These are phyloP conservation scores for Calonectris borealis DNA, from an alignment of 2,113 vertebrate genomes.

Conservation along the genomic window DNA sequence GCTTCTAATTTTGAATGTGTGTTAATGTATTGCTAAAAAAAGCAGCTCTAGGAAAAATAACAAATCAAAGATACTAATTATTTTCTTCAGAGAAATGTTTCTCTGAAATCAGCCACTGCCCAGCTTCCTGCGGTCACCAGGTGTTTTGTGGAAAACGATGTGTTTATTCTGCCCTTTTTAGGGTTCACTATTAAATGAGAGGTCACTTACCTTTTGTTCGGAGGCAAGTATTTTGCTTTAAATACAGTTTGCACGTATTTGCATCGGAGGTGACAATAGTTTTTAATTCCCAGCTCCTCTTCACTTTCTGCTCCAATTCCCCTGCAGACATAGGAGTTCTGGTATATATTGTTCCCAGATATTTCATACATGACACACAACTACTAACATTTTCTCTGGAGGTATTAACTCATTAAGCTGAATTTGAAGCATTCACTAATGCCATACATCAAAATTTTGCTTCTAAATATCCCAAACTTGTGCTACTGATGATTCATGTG, in stretches of 20 bases:
- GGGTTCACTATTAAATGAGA: background rate
- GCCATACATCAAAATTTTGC: background rate
- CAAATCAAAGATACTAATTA: background rate
- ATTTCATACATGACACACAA: background rate
- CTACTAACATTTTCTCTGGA: background rate
- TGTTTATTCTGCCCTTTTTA: background rate
- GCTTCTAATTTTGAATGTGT: background rate
- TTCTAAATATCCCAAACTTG: background rate
- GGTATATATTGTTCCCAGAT: background rate
- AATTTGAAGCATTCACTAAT: background rate
- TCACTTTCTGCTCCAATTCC: background rate
- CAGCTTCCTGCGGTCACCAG: background rate
- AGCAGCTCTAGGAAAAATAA: background rate
- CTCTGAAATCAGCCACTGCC: background rate
- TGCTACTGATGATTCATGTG: background rate
- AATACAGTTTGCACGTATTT: accelerated
- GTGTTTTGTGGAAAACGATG: background rate
- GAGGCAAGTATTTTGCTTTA: background rate
- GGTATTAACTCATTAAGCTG: background rate
- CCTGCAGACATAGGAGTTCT: background rate
- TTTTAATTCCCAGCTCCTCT: background rate
- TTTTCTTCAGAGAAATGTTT: background rate
- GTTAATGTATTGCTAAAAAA: background rate
- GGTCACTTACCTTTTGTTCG: background rate
- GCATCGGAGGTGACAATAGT: background rate